These are phyloP conservation scores for Anaspis maculata DNA, from an alignment of 2,888 invertebrate genomes.

Conservation along the genomic window DNA sequence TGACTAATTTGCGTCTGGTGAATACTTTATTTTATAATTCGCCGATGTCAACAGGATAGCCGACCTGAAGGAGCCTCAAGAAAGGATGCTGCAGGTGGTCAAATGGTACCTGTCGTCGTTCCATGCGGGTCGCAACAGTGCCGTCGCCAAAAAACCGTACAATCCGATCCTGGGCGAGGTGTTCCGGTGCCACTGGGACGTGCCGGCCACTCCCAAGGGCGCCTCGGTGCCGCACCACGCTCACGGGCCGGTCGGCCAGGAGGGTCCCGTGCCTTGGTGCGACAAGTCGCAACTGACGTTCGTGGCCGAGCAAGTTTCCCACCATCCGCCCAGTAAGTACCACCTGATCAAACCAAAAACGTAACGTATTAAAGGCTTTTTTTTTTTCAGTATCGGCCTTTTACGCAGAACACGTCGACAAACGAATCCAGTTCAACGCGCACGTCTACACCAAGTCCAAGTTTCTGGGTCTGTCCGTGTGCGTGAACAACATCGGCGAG, in stretches of 20 bases:
- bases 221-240: conserved; percentile 11
- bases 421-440: conserved; percentile 85
- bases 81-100: conserved; percentile 89
- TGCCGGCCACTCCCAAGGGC: conserved; percentile 36
- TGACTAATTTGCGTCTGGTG: too few relatives aligned
- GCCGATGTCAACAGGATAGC: conserved; percentile 63
- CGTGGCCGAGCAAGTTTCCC: conserved; percentile 97
- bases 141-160: conserved; percentile 97
- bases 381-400: conserved; percentile 81
- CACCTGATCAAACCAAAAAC: not conserved
- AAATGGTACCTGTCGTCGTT: conserved; percentile 98
- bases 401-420: conserved; percentile 93
- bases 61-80: conserved; percentile 75
- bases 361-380: not conserved
- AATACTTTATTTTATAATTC: too few relatives aligned
- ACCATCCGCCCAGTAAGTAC: conserved; percentile 85
- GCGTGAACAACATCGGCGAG: conserved; percentile 95
- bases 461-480: conserved; percentile 94
- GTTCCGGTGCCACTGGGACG: conserved; percentile 83
- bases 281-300: conserved; percentile 81
- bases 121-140: conserved; percentile 95
- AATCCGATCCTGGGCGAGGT: conserved; percentile 97
- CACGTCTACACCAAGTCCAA: conserved; percentile 99
- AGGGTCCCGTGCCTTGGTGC: conserved; percentile 91
- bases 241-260: conserved; percentile 51